Base-by-base conservation (phyloP, 2,888 invertebrate genomes). In the Mesorhabditis spiculigera region DNA sequence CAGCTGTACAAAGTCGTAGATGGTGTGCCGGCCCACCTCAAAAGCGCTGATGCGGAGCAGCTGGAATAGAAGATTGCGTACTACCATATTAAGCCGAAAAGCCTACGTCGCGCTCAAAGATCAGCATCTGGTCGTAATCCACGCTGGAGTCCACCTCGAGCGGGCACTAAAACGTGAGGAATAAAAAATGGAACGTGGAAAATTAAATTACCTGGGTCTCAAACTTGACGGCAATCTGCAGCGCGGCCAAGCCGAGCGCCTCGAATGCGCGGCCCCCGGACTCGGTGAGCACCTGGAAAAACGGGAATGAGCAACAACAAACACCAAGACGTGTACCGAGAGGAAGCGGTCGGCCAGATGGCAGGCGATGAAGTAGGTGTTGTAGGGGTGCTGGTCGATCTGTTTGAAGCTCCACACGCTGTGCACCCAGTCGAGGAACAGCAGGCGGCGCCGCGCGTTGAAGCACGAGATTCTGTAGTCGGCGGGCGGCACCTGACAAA, bases 141-240 rank as follows among this genome's bases (percentile, higher is more conserved):
- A 28, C 28, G 28, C 28, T 28, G 28, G n/a, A n/a, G 58, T 50
- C 58, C 58, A 13, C 58, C 10, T 10, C 58, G n/a, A 50, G 58
- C 10, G 58, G 58, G 58, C 58, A 50, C 58, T 50, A 3, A 50
- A 50, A 50, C 10, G n/a, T 2, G n/a, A 13, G 8, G 58, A 50
- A 13, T 13, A 50, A 50, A 10, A 13, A 50, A 50, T 50, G n/a
- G 58, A 10, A 13, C 8, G 10, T 50, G n/a, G 8, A 50, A 50
- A 10, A 50, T 50, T 50, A 50, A n/a, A 50, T 50, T n/a, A n/a
- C 58, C 58, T 50, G 58, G 8, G 58, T 50, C 58, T 50, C 58
- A n/a, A 50, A 50, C n/a, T 50, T 50, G 58, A 50, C 58, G 58
- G 58, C 58, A 10, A 50, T 13, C n/a, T 50, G 58, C 8, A 50